Evolutionary conservation across 2,888 invertebrate species (phyloP), one percentile per base, ranked within the genome.

Genomic region (Belgica antarctica): DNA sequence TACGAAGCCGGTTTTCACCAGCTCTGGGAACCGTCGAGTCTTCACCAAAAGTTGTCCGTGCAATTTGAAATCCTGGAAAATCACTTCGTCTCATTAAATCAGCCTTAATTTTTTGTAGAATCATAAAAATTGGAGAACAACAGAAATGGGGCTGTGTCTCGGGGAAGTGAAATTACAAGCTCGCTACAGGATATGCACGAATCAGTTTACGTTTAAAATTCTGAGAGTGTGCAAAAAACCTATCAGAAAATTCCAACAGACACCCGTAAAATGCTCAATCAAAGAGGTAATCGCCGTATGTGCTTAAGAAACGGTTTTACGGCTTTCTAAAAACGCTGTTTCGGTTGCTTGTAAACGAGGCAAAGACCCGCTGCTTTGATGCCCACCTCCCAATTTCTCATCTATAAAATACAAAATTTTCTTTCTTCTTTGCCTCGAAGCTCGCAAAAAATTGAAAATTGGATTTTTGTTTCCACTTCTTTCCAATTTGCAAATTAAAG

Each of bases 181-280:
- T n/a, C n/a, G n/a, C n/a, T n/a, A n/a, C 41, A 41, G 41, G 41
- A 41, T 41, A 15, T 10, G 41, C 2, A 41, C 41, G 15, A 41
- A 41, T 41, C 41, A 41, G n/a, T n/a, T n/a, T n/a, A 41, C 12
- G 41, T 41, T 41, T 41, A 41, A 41, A 41, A 41, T 10, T 41
- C 41, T 10, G 41, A 41, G 41, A 41, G 41, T 15, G 12, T 41
- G 41, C 41, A 41, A 41, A 41, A 41, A 41, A 41, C 3, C 41
- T 41, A 2, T 5, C 4, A n/a, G 15, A 41, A 15, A 41, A n/a
- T 31, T 7, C 10, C 10, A n/a, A 15, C 12, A 41, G 41, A 41
- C 41, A 15, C 15, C 15, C 12, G 10, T 2, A 10, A 41, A 41
- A 41, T 41, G 41, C 41, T 41, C 15, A 41, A 41, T 41, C 41